Evolutionary conservation across 2,113 vertebrate genomes (phyloP), one percentile per base, ranked within the genome.

Genomic region (Ameiurus melas): DNA sequence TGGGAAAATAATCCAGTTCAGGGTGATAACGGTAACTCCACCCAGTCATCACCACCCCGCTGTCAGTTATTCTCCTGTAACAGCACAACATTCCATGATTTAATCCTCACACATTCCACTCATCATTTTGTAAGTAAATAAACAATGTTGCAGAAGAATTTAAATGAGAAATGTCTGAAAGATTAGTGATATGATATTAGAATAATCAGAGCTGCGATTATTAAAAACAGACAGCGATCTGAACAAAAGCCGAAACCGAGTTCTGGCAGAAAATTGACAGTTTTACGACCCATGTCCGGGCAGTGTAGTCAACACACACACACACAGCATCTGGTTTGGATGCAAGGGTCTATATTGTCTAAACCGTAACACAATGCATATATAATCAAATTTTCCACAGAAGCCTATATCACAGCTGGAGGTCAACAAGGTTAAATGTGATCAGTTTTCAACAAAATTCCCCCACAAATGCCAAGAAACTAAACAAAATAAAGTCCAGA

Each of bases 231-330:
- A 36, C 43, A 47, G 19, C 1, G 20, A 22, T 43, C 33, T 64
- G 14, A n/a, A 66, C 60, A 64, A 66, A 84, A 51, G 22, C 25
- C 16, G 14, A 66, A 83, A n/a, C 16, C 19, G 64, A 53, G n/a
- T 20, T 68, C 62, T 53, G 62, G 82, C 47, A 68, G n/a, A 43
- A 7, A 51, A 55, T 0, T 85, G 83, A 85, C 47, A 33, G 62
- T 12, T 84, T 84, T 70, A 84, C 70, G 43, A 84, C 39, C n/a
- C 47, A 62, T 85, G 86, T 75, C 82, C 82, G n/a, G 27, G 73
- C 14, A 43, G 4, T 36, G 58, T 39, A 64, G 33, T 19, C 47
- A 39, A 87, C 25, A 57, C 83, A 43, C 60, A 64, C 27, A 30
- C 71, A 75, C 62, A 33, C 14, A 33, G n/a, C 78, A 81, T 81